Percentiles rank a stretch among this genome's conserved stretches.
Conservation (phyloP, 2,888 invertebrate genomes). For the Emmelina monodactyla region DNA sequence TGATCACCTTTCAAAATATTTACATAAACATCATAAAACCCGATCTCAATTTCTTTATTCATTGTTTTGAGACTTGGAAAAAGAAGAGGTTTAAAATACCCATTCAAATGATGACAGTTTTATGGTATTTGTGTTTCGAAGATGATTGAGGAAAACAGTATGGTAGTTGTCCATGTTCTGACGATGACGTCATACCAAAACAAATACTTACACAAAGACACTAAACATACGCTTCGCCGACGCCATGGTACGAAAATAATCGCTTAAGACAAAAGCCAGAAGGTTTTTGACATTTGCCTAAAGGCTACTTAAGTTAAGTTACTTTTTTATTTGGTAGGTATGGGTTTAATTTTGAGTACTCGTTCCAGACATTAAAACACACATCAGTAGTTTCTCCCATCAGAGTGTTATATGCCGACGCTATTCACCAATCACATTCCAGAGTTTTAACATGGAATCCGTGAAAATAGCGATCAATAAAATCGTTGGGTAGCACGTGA, state of each 20-base stretch:
- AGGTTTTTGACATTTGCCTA: no score
- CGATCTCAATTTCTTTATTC: conserved; percentile 6
- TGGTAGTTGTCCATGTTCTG: not conserved
- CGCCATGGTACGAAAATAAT: not conserved
- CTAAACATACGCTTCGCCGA: not conserved
- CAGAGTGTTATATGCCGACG: not conserved
- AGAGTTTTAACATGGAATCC: conserved; percentile 1
- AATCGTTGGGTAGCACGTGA: not conserved
- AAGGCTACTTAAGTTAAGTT: no score
- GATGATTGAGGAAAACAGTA: not conserved
- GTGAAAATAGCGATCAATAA: conserved; percentile 1
- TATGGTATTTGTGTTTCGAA: not conserved
- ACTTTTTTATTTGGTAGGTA: no score
- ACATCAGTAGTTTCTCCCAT: no score
- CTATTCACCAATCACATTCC: not conserved
- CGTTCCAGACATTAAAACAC: no score
- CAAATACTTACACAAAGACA: not conserved
- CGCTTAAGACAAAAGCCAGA: not conserved
- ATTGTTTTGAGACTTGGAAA: not conserved
- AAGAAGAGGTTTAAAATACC: not conserved
- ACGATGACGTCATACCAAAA: not conserved
- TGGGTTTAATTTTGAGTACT: no score
- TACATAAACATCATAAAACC: conserved; percentile 15
- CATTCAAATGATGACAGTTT: no score
- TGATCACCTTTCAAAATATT: conserved; percentile 24